These are phyloP conservation scores for Habropoda laboriosa DNA, from an alignment of 1,140 invertebrate genomes.

Conservation along the genomic window DNA sequence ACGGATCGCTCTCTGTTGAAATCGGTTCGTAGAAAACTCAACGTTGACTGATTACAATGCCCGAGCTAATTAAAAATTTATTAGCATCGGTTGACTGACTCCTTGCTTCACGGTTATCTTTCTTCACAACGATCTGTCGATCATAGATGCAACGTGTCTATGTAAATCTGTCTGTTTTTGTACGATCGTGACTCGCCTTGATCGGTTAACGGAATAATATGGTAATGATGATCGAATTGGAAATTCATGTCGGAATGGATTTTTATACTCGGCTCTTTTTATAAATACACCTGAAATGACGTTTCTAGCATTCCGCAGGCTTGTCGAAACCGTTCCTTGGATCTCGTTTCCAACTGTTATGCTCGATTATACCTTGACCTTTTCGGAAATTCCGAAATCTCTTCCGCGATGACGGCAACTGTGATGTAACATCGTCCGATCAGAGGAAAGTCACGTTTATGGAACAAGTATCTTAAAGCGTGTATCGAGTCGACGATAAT, in stretches of 20 bases:
- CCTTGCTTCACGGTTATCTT: not conserved
- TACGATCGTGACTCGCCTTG: too few species aligned
- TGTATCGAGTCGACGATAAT: not conserved
- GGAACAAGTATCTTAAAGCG: slow-evolving; percentile 1
- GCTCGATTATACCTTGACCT: slow-evolving; percentile 5
- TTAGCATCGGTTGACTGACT: not conserved
- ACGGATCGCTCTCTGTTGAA: not conserved
- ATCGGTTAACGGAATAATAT: too few species aligned
- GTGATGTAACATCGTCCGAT: not conserved
- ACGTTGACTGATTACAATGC: not conserved
- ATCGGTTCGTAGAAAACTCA: not conserved
- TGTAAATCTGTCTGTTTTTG: too few species aligned
- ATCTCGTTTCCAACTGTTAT: too few species aligned
- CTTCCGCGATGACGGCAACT: not conserved
- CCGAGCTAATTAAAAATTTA: not conserved
- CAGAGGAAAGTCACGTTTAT: not conserved
- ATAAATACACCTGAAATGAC: too few species aligned
- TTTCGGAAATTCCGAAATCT: not conserved
- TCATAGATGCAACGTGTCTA: not conserved
- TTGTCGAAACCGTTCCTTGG: too few species aligned
- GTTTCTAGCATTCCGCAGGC: too few species aligned
- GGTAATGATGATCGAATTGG: too few species aligned
- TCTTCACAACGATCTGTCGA: not conserved
- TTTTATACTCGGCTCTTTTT: too few species aligned
- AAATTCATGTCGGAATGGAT: too few species aligned